Evolutionary conservation across 2,797 vertebrate genomes (phyloP).

Genomic region (Sebastes reedi): DNA sequence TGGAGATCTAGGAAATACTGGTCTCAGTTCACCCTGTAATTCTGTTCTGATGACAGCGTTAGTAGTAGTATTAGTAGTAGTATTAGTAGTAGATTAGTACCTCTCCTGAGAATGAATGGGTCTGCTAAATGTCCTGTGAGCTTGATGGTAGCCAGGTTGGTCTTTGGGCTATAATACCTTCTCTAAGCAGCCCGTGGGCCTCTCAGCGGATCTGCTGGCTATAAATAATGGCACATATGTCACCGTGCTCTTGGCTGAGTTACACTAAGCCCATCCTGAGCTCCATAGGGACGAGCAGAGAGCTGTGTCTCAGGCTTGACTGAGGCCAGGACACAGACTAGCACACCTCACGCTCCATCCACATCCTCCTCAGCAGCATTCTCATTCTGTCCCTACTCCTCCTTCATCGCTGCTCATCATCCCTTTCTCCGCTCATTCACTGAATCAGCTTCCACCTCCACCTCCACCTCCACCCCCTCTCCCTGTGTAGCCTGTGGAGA

Average conservation of each 20-base stretch:
- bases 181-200: constrained; percentile 66
- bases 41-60: constrained; percentile 11
- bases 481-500: neutral
- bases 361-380: neutral
- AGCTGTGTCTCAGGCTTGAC: neutral
- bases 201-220: constrained; percentile 73
- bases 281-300: constrained; percentile 29
- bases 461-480: neutral
- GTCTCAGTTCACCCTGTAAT: constrained; percentile 7
- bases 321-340: neutral
- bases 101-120: constrained; percentile 4
- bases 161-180: constrained; percentile 69
- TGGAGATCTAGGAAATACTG: constrained; percentile 3
- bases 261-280: constrained; percentile 60
- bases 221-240: constrained; percentile 81
- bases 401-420: neutral
- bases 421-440: neutral
- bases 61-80: too few species aligned
- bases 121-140: constrained; percentile 22
- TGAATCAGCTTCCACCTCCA: neutral
- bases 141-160: constrained; percentile 41
- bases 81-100: too few species aligned
- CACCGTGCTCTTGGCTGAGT: constrained; percentile 61
- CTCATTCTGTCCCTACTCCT: neutral
- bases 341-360: neutral